A percentile compares a stretch with the other conserved stretches of the same genome.
These are phyloP conservation scores for Hiodon tergisus DNA, from an alignment of 2,113 vertebrate species.

Conservation along the genomic window DNA sequence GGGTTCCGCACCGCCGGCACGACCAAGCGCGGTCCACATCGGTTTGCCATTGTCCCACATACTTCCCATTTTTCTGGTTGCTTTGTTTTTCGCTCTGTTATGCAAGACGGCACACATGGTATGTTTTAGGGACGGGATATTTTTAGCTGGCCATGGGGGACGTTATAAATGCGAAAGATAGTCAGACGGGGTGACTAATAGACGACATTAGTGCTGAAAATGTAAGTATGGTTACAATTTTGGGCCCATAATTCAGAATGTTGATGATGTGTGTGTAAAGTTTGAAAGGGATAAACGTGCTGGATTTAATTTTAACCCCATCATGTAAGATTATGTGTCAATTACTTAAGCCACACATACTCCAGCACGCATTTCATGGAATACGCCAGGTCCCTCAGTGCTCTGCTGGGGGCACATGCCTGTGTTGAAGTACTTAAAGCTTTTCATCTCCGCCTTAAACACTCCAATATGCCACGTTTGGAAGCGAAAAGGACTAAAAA, in stretches of 20 bases:
- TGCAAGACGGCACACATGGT: slow-evolving; percentile 55
- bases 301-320: slow-evolving; percentile 40
- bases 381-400: slow-evolving; percentile 33
- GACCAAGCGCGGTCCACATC: background rate
- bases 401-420: slow-evolving; percentile 54
- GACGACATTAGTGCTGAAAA: background rate
- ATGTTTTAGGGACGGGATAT: slow-evolving; percentile 57
- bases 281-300: slow-evolving; percentile 41
- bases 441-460: slow-evolving; percentile 33
- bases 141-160: slow-evolving; percentile 48
- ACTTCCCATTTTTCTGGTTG: slow-evolving; percentile 15
- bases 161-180: background rate
- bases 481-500: slow-evolving; percentile 13
- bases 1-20: too few relatives aligned
- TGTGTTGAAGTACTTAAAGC: slow-evolving; percentile 44
- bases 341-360: slow-evolving; percentile 37
- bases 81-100: slow-evolving; percentile 40
- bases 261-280: slow-evolving; percentile 40
- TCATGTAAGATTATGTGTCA: slow-evolving; percentile 30
- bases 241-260: slow-evolving; percentile 6
- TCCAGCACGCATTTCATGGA: slow-evolving; percentile 37
- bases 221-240: slow-evolving; percentile 8
- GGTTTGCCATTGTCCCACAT: background rate
- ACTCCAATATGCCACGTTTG: slow-evolving; percentile 36
- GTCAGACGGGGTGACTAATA: slow-evolving; percentile 14